Evolutionary conservation across 2,888 invertebrate species (phyloP), one percentile per base, ranked within the genome.

Genomic region (Marronus borbonicus): DNA sequence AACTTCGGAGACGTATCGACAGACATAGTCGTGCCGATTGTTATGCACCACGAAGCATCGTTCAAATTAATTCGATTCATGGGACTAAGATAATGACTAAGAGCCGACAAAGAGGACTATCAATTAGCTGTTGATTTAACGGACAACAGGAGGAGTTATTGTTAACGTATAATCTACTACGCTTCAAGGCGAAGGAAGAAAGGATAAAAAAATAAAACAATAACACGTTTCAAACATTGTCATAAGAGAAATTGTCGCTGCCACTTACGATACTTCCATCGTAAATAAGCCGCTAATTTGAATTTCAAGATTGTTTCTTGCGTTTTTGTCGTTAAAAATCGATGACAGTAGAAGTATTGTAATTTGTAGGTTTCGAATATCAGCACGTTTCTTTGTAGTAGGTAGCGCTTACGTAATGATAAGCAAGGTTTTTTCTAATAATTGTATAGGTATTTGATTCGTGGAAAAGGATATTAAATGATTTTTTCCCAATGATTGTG

Each of bases 91-190:
- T 72, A 72, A 58, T 72, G 72, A 58, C 72, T 72, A 72, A 39
- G 55, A 39, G 50, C 58, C 72, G 72, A 72, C 58, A 72, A 58
- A 72, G 58, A 7, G 58, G 39, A 72, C 72, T 72, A 72, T 72
- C 55, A 72, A 72, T 72, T 72, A 72, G 58, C 14, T 20, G 55
- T 36, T 36, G 55, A 72, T 72, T 58, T 58, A 39, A 44, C 55
- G 39, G 20, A 72, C 31, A 58, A 58, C 36, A 55, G 28, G 10
- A 52, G 69, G 28, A 36, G 58, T 58, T 72, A 58, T 72, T 72
- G 72, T 72, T 58, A 39, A 36, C 10, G 49, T 70, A 36, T 36
- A 72, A 72, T 72, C 39, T 20, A 31, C 31, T 28, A 24, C 24
- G 65, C 3, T 36, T 17, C 65, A 65, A 65, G 65, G 65, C 65